A percentile compares a stretch with the other conserved stretches of the same genome.
Evolutionary conservation across 2,888 invertebrate species (phyloP).

Genomic region (Scrobipalpa costella): DNA sequence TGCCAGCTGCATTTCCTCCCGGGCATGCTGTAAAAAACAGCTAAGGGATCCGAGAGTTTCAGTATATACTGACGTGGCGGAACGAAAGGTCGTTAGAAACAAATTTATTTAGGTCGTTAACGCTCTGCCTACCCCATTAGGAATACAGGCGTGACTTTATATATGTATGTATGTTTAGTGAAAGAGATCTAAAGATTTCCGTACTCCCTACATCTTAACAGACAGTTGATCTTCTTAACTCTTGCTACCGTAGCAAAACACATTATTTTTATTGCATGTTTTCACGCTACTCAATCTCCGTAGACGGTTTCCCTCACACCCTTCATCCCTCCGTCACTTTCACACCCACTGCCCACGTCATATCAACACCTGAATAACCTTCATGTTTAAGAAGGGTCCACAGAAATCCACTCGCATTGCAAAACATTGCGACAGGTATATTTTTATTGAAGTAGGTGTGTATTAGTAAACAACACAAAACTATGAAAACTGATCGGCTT

Average conservation of each 20-base stretch:
- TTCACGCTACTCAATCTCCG: conserved; percentile 17
- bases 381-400: background rate
- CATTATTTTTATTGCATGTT: background rate
- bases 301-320: background rate
- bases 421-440: background rate
- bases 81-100: no score
- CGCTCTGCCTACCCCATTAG: background rate
- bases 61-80: no score
- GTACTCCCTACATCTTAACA: background rate
- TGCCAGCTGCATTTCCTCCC: no score
- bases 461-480: no score
- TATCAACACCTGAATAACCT: background rate
- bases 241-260: background rate
- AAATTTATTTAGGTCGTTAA: background rate
- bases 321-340: conserved; percentile 1
- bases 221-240: background rate
- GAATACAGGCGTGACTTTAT: no score
- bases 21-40: no score
- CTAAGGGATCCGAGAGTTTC: no score
- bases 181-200: background rate
- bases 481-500: no score
- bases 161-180: background rate
- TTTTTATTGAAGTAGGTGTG: no score
- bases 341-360: conserved; percentile 8
- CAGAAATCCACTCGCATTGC: background rate